Percentiles rank a stretch among this genome's conserved stretches.
phyloP scores from a whole-genome alignment of 1,140 invertebrate genomes.

The Zaprionus davidi region DNA sequence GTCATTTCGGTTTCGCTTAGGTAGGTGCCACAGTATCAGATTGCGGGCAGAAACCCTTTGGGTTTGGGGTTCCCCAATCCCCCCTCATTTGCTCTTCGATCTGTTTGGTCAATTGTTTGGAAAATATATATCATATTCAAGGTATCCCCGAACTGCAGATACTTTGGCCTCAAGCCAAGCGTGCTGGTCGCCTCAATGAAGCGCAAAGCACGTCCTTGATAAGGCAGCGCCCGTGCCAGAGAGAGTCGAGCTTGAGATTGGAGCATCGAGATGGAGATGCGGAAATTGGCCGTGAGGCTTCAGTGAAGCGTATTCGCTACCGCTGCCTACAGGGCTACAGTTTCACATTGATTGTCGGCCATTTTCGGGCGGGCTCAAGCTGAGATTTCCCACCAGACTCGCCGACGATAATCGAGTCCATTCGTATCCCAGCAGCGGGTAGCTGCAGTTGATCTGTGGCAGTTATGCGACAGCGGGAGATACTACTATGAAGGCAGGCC shows the following conservation, averaged over 20 bases:
- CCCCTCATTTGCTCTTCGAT: slow-evolving; percentile 15
- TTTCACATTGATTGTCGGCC: slow-evolving; percentile 45
- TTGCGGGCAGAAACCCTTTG: slow-evolving; percentile 70
- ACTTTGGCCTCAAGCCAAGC: slow-evolving; percentile 60
- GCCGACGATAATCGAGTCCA: not conserved
- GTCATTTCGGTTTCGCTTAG: slow-evolving; percentile 82
- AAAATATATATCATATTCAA: slow-evolving; percentile 72
- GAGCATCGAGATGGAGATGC: not conserved
- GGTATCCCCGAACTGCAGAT: slow-evolving; percentile 35
- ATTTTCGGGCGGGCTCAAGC: slow-evolving; percentile 50
- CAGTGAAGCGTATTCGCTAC: slow-evolving; percentile 44
- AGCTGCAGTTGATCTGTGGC: slow-evolving; percentile 36
- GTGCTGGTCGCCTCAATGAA: slow-evolving; percentile 56
- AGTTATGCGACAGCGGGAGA: slow-evolving; percentile 13
- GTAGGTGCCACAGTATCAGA: slow-evolving; percentile 83
- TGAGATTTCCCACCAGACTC: slow-evolving; percentile 45
- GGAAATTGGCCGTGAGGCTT: slow-evolving; percentile 20
- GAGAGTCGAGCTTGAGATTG: not conserved
- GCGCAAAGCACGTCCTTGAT: slow-evolving; percentile 66
- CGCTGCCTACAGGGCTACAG: slow-evolving; percentile 31
- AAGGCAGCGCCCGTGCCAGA: slow-evolving; percentile 68
- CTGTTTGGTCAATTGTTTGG: slow-evolving; percentile 81
- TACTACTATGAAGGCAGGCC: not conserved
- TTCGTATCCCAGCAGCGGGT: slow-evolving; percentile 64
- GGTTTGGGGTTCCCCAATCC: not conserved